These are phyloP conservation scores for Campoplex nolae DNA, from an alignment of 2,888 invertebrate species.

Conservation along the genomic window DNA sequence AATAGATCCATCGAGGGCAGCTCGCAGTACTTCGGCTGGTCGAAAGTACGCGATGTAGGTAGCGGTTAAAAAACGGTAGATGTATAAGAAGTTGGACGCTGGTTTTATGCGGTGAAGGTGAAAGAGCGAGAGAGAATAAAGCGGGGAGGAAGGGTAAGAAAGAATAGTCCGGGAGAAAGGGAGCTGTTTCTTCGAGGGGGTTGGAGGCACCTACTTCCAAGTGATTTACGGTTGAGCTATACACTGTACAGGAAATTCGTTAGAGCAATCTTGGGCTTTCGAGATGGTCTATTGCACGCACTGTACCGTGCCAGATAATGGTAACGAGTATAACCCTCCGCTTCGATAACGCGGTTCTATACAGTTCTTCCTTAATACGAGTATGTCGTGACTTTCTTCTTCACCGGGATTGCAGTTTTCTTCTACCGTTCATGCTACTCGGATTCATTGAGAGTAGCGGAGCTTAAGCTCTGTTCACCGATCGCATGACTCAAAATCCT, in stretches of 20 bases:
- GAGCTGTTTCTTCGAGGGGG: constrained; percentile 15
- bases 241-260: constrained; percentile 81
- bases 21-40: constrained; percentile 57
- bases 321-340: constrained; percentile 76
- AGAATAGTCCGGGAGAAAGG: constrained; percentile 41
- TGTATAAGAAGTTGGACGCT: constrained; percentile 67
- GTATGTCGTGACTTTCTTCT: constrained; percentile 78
- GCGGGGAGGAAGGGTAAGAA: constrained; percentile 20
- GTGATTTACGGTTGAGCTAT: constrained; percentile 81
- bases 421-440: constrained; percentile 36
- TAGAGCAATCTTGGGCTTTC: constrained; percentile 79
- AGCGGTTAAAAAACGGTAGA: constrained; percentile 63
- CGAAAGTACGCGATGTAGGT: constrained; percentile 66
- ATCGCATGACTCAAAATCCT: neutral
- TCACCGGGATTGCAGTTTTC: constrained; percentile 63
- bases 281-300: constrained; percentile 81
- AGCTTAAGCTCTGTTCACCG: neutral
- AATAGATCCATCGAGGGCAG: constrained; percentile 64
- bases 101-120: constrained; percentile 59
- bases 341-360: constrained; percentile 72
- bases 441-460: neutral
- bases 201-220: constrained; percentile 70
- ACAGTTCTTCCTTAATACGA: constrained; percentile 78
- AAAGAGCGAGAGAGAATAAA: neutral
- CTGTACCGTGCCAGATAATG: constrained; percentile 77